Percentiles rank a stretch among this genome's conserved stretches.
Conservation (phyloP, 2,797 vertebrate genomes). For the Bradypodion ventrale region DNA sequence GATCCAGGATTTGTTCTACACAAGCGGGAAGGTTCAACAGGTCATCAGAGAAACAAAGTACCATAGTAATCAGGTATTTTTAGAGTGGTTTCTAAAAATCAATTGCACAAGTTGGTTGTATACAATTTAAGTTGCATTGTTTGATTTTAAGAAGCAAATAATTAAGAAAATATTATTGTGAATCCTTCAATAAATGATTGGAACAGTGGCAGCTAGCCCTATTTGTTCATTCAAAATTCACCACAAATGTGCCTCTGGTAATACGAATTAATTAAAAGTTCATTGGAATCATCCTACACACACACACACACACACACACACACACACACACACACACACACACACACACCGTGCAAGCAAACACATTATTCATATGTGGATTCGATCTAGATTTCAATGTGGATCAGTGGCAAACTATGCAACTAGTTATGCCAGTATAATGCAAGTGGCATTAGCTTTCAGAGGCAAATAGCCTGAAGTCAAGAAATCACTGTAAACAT, state of each 20-base stretch:
- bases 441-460: not conserved
- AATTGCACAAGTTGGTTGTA: fast-evolving
- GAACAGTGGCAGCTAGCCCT: not conserved
- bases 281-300: not conserved
- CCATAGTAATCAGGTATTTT: not conserved
- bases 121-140: constrained; percentile 11
- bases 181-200: not conserved
- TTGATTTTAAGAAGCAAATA: constrained; percentile 25
- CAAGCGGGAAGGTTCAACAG: too few relatives aligned
- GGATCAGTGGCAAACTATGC: too few relatives aligned
- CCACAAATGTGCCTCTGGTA: not conserved
- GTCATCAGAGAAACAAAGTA: too few relatives aligned
- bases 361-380: not conserved
- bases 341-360: too few relatives aligned
- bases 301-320: too few relatives aligned
- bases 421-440: too few relatives aligned
- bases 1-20: not conserved
- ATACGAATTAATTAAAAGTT: not conserved
- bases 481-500: too few relatives aligned
- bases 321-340: too few relatives aligned
- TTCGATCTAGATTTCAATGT: not conserved
- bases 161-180: not conserved
- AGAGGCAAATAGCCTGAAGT: not conserved
- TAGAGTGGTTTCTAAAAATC: not conserved
- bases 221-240: not conserved